phyloP scores from a whole-genome alignment of 35 echinoderm and acorn worm species.

The Diadema setosum region DNA sequence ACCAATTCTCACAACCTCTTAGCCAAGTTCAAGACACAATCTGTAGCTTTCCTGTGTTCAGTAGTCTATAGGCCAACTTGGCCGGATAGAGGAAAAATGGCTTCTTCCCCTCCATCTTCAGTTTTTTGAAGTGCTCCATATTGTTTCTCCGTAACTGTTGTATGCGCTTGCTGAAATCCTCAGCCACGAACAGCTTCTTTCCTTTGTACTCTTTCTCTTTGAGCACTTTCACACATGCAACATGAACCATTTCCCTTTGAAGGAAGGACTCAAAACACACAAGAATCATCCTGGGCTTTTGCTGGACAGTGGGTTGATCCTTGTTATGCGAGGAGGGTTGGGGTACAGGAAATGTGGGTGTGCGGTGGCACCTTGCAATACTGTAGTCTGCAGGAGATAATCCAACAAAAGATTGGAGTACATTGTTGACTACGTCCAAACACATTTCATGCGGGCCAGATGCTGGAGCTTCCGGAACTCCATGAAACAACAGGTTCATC shows the following conservation, averaged over 20 bases:
- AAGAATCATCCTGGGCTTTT: not conserved
- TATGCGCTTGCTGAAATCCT: not conserved
- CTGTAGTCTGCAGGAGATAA: not conserved
- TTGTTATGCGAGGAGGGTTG: not conserved
- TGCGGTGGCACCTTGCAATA: not conserved
- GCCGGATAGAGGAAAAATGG: not conserved
- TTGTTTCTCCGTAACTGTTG: not conserved
- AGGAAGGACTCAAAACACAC: not conserved
- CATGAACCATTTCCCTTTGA: not conserved
- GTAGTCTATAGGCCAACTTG: conserved; percentile 3
- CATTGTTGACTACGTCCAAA: not conserved
- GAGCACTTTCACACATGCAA: not conserved
- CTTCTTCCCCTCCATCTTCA: not conserved
- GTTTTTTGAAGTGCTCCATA: not conserved
- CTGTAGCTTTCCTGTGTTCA: conserved; percentile 1
- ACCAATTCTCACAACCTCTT: no score
- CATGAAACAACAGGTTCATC: not conserved
- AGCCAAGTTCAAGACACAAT: not conserved
- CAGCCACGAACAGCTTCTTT: not conserved
- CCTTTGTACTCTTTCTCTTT: not conserved
- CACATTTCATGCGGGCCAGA: not conserved
- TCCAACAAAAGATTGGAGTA: not conserved
- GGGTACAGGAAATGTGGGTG: not conserved
- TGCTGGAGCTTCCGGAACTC: not conserved
- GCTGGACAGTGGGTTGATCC: not conserved